Evolutionary conservation across 2,888 invertebrate genomes (phyloP), one percentile per base, ranked within the genome.

Genomic region (Mayetiola destructor): DNA sequence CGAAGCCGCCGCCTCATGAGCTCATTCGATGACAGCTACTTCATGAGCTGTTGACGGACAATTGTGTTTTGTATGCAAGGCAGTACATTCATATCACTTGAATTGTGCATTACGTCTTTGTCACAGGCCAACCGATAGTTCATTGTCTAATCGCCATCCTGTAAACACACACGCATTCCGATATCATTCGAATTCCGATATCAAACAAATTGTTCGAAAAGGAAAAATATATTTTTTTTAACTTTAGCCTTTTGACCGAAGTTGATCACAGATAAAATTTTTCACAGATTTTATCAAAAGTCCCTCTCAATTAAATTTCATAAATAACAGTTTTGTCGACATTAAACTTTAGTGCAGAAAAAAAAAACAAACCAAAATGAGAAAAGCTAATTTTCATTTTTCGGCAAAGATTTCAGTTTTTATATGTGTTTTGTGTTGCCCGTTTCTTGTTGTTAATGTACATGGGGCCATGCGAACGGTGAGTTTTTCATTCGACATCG

Each of bases 91-190:
- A n/a, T n/a, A n/a, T n/a, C n/a, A n/a, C n/a, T n/a, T n/a, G n/a
- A n/a, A n/a, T n/a, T n/a, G n/a, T n/a, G n/a, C n/a, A n/a, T n/a
- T n/a, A n/a, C n/a, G n/a, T n/a, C n/a, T n/a, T n/a, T n/a, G n/a
- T n/a, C n/a, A n/a, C n/a, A n/a, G n/a, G n/a, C n/a, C 48, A 48
- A 16, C 27, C 23, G 32, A 9, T 32, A 32, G 48, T 48, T 48
- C 48, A 48, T 27, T 27, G n/a, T 6, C 48, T 27, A 48, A 27
- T 48, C 48, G 9, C 27, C 27, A n/a, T 48, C 27, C 27, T 2
- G 16, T 48, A n/a, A 48, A 48, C 27, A 48, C n/a, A n/a, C n/a
- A n/a, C n/a, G 27, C 48, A 42, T 23, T 42, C 23, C 42, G 42
- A 42, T 42, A 16, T n/a, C 8, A 48, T 27, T n/a, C n/a, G 12